Percentiles rank a stretch among this genome's conserved stretches.
phyloP scores from a whole-genome alignment of 2,888 invertebrate species.

The Acleris holmiana region DNA sequence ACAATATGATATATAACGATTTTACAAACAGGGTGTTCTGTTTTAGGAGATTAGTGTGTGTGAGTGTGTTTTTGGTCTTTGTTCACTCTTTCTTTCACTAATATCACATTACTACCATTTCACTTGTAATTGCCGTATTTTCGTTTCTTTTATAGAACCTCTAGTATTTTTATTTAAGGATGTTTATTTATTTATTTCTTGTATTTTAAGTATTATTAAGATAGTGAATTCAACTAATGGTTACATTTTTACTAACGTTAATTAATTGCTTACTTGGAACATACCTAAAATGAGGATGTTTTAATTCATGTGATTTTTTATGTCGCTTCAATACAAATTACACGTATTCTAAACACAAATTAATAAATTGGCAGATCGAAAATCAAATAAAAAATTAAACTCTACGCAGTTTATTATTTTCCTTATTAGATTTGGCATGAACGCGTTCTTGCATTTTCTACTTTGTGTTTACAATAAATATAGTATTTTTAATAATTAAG shows the following conservation, averaged over 20 bases:
- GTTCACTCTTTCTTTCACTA: slow-evolving; percentile 26
- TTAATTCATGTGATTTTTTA: no score
- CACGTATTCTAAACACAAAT: no score
- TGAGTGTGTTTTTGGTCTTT: slow-evolving; percentile 39
- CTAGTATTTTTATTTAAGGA: slow-evolving; percentile 3
- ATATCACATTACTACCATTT: slow-evolving; percentile 21
- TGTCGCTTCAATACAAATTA: no score
- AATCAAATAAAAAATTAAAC: no score
- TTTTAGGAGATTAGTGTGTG: background rate
- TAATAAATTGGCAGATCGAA: no score
- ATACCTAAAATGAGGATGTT: background rate
- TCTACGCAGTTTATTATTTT: no score
- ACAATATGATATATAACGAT: no score
- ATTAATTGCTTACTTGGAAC: slow-evolving; percentile 29
- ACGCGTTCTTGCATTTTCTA: no score
- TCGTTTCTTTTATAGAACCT: background rate
- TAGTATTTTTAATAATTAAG: background rate
- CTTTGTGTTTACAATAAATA: background rate
- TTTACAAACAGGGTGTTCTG: background rate
- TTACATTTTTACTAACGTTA: slow-evolving; percentile 12
- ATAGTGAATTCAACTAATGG: slow-evolving; percentile 28
- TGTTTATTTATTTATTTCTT: slow-evolving; percentile 31
- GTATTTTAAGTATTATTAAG: slow-evolving; percentile 34
- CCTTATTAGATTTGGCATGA: no score
- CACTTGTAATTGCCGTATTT: background rate